Conservation (phyloP, 1,140 invertebrate genomes). For the Littorina saxatilis region DNA sequence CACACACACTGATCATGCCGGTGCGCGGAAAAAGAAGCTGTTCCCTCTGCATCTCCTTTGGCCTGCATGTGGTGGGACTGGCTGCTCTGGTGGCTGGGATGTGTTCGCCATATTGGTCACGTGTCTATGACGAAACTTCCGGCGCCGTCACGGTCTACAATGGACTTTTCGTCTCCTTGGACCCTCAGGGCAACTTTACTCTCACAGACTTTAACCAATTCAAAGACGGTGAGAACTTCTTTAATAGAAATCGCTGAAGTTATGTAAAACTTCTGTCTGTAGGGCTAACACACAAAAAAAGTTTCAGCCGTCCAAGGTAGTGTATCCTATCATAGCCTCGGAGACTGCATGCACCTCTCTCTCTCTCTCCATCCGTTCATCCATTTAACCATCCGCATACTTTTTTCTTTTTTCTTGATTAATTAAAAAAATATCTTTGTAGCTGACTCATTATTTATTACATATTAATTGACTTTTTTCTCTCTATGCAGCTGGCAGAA, state of each 20-base stretch:
- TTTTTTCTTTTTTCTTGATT: background rate
- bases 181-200: background rate
- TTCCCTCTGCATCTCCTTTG: background rate
- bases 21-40: background rate
- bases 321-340: too few relatives aligned
- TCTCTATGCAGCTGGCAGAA: background rate
- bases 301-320: too few relatives aligned
- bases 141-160: background rate
- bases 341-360: too few relatives aligned
- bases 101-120: background rate
- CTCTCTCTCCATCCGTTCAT: constrained; percentile 22
- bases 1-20: too few relatives aligned
- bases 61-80: background rate
- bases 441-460: too few relatives aligned
- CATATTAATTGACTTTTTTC: background rate
- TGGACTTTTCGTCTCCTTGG: background rate
- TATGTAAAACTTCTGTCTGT: too few relatives aligned
- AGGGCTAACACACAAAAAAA: too few relatives aligned
- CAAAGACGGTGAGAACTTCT: background rate
- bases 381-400: background rate
- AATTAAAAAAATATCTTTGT: background rate
- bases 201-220: background rate
- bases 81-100: background rate
- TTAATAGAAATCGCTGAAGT: constrained; percentile 5
- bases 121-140: background rate